Conservation (phyloP, 2,113 vertebrate species). For the Pogona vitticeps region DNA sequence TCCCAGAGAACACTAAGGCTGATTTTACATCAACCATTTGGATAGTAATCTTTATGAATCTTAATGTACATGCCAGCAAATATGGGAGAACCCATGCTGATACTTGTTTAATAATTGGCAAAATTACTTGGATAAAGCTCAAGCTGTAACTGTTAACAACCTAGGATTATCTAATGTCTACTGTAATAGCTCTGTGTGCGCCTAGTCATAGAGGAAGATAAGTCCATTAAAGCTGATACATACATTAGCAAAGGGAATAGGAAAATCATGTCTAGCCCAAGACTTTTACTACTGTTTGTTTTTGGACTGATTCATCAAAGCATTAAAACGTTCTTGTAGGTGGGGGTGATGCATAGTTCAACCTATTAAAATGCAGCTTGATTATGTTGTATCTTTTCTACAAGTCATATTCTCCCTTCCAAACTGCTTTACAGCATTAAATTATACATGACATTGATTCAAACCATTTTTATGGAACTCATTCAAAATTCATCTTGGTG, state of each 20-base stretch:
- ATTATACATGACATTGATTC: constrained; percentile 35
- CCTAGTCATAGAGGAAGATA: not conserved
- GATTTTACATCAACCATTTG: constrained; percentile 12
- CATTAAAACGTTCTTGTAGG: constrained; percentile 20
- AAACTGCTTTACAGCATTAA: constrained; percentile 35
- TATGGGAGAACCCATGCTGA: not conserved
- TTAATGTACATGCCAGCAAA: constrained; percentile 7
- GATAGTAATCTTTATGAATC: constrained; percentile 4
- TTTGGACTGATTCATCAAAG: constrained; percentile 29
- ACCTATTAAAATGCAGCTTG: not conserved
- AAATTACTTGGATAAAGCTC: not conserved
- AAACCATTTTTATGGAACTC: constrained; percentile 29
- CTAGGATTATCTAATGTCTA: not conserved
- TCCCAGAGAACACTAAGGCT: not conserved
- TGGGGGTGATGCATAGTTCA: not conserved
- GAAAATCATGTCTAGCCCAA: constrained; percentile 29
- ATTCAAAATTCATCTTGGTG: constrained; percentile 42
- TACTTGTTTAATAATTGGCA: not conserved
- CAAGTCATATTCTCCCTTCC: not conserved
- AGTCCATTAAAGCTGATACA: not conserved
- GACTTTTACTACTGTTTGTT: constrained; percentile 49
- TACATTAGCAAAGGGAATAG: constrained; percentile 31
- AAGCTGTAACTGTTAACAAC: not conserved
- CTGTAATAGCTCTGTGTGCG: not conserved
- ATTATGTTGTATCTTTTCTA: not conserved